A percentile compares a stretch with the other conserved stretches of the same genome.
These are phyloP conservation scores for Caenorhabditis remanei DNA, from an alignment of 1,140 invertebrate genomes.

Conservation along the genomic window DNA sequence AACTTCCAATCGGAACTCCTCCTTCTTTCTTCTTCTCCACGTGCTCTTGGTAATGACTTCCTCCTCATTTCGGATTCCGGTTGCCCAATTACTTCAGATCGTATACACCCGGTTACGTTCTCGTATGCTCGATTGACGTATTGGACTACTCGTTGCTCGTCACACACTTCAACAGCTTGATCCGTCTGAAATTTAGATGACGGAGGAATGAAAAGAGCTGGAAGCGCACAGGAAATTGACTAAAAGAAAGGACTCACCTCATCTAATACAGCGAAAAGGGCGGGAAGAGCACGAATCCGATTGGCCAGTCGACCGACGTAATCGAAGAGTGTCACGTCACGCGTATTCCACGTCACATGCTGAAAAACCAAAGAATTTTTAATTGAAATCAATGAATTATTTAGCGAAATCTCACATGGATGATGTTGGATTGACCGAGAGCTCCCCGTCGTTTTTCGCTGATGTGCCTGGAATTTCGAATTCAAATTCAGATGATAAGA, in stretches of 20 bases:
- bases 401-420: constrained; percentile 60
- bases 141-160: constrained; percentile 76
- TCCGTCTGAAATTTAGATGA: constrained; percentile 67
- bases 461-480: constrained; percentile 46
- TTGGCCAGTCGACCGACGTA: constrained; percentile 73
- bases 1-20: constrained; percentile 77
- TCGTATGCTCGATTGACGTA: constrained; percentile 77
- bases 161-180: constrained; percentile 78
- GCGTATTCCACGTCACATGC: constrained; percentile 57
- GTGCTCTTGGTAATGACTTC: constrained; percentile 64
- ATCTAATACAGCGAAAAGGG: constrained; percentile 75
- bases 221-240: not conserved
- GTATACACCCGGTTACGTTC: constrained; percentile 70
- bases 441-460: constrained; percentile 59
- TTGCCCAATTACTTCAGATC: constrained; percentile 72
- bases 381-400: no score
- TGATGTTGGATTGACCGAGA: constrained; percentile 30
- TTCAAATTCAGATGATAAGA: not conserved
- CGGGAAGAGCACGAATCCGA: constrained; percentile 74
- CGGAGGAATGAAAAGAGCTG: not conserved
- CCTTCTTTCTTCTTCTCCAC: constrained; percentile 58
- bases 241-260: constrained; percentile 66
- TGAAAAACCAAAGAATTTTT: constrained; percentile 48
- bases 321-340: constrained; percentile 73
- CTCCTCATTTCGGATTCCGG: constrained; percentile 64